These are phyloP conservation scores for Pterocles burchelli DNA, from an alignment of 2,113 vertebrate species.

Conservation along the genomic window DNA sequence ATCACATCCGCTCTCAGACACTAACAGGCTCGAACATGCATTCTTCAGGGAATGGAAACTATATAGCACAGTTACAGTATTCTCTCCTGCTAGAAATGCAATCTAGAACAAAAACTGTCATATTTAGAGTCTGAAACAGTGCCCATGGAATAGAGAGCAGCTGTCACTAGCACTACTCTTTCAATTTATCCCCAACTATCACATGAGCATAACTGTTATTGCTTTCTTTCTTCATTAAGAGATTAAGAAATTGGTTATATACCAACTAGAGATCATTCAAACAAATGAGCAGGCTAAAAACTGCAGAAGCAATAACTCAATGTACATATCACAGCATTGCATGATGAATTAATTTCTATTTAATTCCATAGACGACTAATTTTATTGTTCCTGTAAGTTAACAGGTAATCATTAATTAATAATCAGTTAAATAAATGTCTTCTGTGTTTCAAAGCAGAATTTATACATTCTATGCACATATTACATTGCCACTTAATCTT, in stretches of 20 bases:
- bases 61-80: not conserved
- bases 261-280: not conserved
- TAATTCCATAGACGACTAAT: not conserved
- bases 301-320: not conserved
- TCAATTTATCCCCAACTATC: not conserved
- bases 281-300: not conserved
- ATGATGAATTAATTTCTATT: not conserved
- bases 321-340: not conserved
- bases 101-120: not conserved
- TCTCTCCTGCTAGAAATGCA: not conserved
- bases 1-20: constrained; percentile 1
- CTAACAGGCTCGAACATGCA: not conserved
- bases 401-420: not conserved
- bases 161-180: not conserved
- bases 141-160: not conserved
- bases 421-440: not conserved
- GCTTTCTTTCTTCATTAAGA: not conserved
- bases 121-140: not conserved
- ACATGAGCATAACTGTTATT: not conserved
- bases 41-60: not conserved
- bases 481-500: not conserved
- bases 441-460: not conserved
- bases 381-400: not conserved
- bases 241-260: not conserved
- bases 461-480: not conserved